A percentile compares a stretch with the other conserved stretches of the same genome.
phyloP scores from a whole-genome alignment of 2,888 invertebrate genomes.

The Thymelicus lineola region DNA sequence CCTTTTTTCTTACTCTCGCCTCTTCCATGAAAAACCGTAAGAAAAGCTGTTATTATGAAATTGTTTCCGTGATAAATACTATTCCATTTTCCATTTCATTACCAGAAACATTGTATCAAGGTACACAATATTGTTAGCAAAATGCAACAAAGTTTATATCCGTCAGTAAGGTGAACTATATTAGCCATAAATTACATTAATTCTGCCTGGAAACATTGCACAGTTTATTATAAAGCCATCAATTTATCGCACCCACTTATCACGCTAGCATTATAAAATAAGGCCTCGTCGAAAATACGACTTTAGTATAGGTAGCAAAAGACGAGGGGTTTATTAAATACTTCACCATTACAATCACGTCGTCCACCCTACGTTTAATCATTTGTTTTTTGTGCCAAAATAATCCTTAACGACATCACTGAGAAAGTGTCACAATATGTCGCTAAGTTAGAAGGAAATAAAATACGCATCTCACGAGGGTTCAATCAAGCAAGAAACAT shows the following conservation, averaged over 20 bases:
- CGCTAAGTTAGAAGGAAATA: conserved; percentile 54
- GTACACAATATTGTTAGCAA: conserved; percentile 70
- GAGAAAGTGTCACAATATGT: conserved; percentile 48
- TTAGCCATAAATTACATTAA: conserved; percentile 66
- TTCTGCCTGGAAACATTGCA: conserved; percentile 56
- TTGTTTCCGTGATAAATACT: too few relatives aligned
- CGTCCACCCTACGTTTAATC: conserved; percentile 11
- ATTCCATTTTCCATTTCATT: too few relatives aligned
- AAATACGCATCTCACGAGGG: conserved; percentile 62
- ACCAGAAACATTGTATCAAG: too few relatives aligned
- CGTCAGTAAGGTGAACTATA: conserved; percentile 60
- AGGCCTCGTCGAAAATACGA: conserved; percentile 38
- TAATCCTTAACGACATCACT: conserved; percentile 38
- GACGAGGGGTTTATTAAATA: conserved; percentile 28
- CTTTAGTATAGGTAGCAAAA: conserved; percentile 36
- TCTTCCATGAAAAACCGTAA: too few relatives aligned
- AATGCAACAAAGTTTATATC: conserved; percentile 70
- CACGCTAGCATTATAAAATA: conserved; percentile 47
- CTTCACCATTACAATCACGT: conserved; percentile 22
- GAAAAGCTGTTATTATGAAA: too few relatives aligned
- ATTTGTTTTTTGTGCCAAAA: conserved; percentile 26
- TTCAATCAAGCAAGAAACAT: conserved; percentile 78
- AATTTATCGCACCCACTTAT: conserved; percentile 61
- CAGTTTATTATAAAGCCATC: conserved; percentile 64
- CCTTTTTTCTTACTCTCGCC: too few relatives aligned